Conservation (phyloP, 2,113 vertebrate genomes). For the Tiliqua scincoides region DNA sequence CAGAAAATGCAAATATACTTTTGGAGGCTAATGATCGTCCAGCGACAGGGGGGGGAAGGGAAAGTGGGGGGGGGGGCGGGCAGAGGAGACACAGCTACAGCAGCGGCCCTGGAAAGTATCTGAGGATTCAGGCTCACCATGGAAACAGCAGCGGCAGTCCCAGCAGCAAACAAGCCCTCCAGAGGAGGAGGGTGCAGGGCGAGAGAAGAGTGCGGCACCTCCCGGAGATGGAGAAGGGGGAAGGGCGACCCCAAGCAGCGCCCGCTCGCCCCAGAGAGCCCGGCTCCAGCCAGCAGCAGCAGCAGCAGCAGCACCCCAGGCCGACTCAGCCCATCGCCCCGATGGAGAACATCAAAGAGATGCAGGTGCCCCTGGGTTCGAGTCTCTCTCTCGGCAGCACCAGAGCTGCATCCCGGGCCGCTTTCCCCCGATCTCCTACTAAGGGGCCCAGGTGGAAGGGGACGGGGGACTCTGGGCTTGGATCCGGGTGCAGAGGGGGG, state of each 20-base stretch:
- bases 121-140: background rate
- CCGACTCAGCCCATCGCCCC: slow-evolving; percentile 43
- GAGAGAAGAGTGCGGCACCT: background rate
- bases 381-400: too few relatives aligned
- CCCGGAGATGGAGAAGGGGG: background rate
- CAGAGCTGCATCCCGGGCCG: background rate
- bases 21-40: background rate
- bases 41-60: background rate
- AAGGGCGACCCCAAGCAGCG: rapidly evolving
- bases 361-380: too few relatives aligned
- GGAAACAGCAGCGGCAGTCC: background rate
- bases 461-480: background rate
- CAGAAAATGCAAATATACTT: background rate
- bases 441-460: background rate
- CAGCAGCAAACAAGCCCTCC: background rate
- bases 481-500: background rate
- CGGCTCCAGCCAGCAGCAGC: background rate
- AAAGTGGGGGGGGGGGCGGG: background rate
- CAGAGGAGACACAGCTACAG: background rate
- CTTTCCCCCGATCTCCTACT: background rate
- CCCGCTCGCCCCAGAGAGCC: rapidly evolving
- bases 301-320: slow-evolving; percentile 27
- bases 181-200: too few relatives aligned
- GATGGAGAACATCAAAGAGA: slow-evolving; percentile 64
- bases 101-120: background rate